These are phyloP conservation scores for Oreohelix idahoensis DNA, from an alignment of 1,140 invertebrate genomes.

Conservation along the genomic window DNA sequence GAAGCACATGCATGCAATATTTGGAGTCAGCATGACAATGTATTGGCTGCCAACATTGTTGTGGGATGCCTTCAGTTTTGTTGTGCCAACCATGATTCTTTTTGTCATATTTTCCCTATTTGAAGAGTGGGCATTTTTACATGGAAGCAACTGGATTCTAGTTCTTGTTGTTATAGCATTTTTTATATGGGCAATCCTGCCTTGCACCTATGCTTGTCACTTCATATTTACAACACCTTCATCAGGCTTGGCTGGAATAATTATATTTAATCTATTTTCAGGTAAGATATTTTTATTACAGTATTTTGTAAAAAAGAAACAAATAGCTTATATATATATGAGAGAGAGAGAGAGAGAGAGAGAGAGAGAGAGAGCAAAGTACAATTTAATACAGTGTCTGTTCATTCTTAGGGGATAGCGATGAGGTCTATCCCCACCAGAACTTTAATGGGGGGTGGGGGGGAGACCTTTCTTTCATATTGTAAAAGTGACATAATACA, in stretches of 20 bases:
- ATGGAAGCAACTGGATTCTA: slow-evolving; percentile 18
- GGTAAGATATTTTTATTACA: too few relatives aligned
- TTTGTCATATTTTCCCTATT: slow-evolving; percentile 11
- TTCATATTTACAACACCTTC: slow-evolving; percentile 23
- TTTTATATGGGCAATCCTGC: slow-evolving; percentile 26
- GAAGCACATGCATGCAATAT: slow-evolving; percentile 33
- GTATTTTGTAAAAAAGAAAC: too few relatives aligned
- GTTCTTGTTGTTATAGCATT: background rate
- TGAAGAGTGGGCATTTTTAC: background rate
- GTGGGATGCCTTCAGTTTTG: slow-evolving; percentile 29
- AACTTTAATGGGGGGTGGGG: too few relatives aligned
- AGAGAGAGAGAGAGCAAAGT: too few relatives aligned
- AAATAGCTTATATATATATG: too few relatives aligned
- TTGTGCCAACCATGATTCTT: slow-evolving; percentile 25
- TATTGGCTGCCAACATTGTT: slow-evolving; percentile 33
- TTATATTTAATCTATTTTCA: slow-evolving; percentile 27
- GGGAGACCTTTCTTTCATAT: too few relatives aligned
- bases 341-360: too few relatives aligned
- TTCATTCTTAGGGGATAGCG: too few relatives aligned
- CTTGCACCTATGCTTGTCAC: slow-evolving; percentile 11
- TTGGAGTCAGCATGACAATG: slow-evolving; percentile 17
- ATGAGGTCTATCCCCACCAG: too few relatives aligned
- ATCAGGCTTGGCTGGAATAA: background rate
- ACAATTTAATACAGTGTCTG: too few relatives aligned
- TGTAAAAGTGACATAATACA: too few relatives aligned